Base-by-base conservation (phyloP, 2,797 vertebrate genomes). In the Microchirus variegatus region DNA sequence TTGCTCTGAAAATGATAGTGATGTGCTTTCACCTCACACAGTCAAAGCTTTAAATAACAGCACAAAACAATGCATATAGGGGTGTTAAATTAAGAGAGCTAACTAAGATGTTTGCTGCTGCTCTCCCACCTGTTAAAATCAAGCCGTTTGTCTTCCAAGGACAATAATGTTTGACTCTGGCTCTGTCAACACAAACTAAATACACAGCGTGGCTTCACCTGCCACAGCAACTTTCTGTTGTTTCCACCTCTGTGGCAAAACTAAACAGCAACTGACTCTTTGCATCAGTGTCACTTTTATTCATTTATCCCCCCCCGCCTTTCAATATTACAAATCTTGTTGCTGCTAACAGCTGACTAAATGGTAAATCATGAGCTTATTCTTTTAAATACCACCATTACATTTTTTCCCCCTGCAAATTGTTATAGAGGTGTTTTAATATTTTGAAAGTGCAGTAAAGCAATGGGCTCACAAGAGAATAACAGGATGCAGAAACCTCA, bases 161-260 rank as follows among this genome's bases (percentile, higher is more conserved):
- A 50, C 40, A 48, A 38, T 73, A 3, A 3, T 46, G 68, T 75
- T 65, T 75, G 63, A 64, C 31, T 59, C 31, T 59, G 26, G 58
- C 59, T 54, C 54, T 12, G 2, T 3, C 36, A 60, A 55, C 10
- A 17, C 1, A 0, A 70, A 38, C 14, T 9, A 43, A 56, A 19
- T 4, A 51, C 19, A 38, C 22, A 26, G 35, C 1, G 49, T 31
- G 41, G 47, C 17, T n/a, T 59, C 59, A 70, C 43, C 64, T 26
- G 60, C 53, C 63, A 45, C 51, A 16, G 31, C 61, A 62, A 47
- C 54, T 60, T 31, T 61, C 44, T 43, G 60, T 14, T 45, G 59
- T 48, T 59, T 35, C 37, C 54, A 48, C 13, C 41, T 67, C 14
- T 16, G 4, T 9, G 44, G 17, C 36, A 45, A 50, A 79, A 63